Evolutionary conservation across 2,888 invertebrate genomes (phyloP), one percentile per base, ranked within the genome.

Genomic region (Himalopsyche anomala): DNA sequence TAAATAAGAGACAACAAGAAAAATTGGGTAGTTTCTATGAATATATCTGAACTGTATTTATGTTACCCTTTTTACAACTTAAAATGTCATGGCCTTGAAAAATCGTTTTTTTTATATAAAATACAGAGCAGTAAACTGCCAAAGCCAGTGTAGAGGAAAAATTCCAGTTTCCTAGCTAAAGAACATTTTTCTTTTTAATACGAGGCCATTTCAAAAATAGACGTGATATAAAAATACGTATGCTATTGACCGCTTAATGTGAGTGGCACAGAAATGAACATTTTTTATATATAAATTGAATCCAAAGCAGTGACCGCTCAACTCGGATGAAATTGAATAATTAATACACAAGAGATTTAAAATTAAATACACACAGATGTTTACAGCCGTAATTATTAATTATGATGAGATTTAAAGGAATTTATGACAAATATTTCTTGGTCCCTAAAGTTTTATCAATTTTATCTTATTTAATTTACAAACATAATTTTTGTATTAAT

Each of bases 141-240:
- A 62, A 19, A 19, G 19, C 11, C 62, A 62, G 62, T 62, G 62
- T 62, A 62, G 62, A 62, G 62, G 62, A 62, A 62, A 62, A 62
- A 62, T 3, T 9, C 62, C 8, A 11, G 62, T 62, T 19, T 19
- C 28, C 19, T 62, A 3, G 15, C 51, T 15, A 3, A 51, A 12
- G 12, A 51, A 4, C 4, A 51, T 51, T 51, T 51, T 51, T 51
- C 12, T 45, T 45, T 45, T 11, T 45, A 45, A 45, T 45, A 45
- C 9, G 45, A 51, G 15, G 15, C 28, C 19, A 4, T 19, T 62
- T 62, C 62, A 19, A 62, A 62, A 51, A 51, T 51, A 51, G 51
- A 51, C 51, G 51, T 15, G 12, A 4, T 15, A 9, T n/a, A 62
- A n/a, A 56, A 56, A 19, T n/a, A 56, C n/a, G n/a, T 62, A 5